Percentiles rank a stretch among this genome's conserved stretches.
phyloP scores from a whole-genome alignment of 2,888 invertebrate species.

The Pheosia tremula region DNA sequence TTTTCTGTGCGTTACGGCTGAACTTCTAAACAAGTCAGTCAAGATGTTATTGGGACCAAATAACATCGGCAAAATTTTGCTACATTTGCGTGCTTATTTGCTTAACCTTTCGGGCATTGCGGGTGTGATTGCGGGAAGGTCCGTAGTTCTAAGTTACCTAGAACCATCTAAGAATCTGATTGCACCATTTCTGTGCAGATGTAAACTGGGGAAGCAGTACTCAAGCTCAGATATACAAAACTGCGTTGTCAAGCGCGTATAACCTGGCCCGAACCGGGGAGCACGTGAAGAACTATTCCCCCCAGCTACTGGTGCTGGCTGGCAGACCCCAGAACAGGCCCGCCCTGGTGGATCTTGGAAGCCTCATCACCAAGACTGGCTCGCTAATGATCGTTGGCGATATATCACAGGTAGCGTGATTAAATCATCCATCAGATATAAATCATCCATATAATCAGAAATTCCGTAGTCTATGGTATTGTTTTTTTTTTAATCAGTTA shows the following conservation, averaged over 20 bases:
- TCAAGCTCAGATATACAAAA: constrained; percentile 98
- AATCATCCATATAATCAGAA: too few species aligned
- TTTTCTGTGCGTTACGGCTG: too few species aligned
- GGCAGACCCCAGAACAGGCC: constrained; percentile 94
- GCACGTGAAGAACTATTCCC: constrained; percentile 99
- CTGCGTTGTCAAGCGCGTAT: constrained; percentile 93
- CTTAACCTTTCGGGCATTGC: too few species aligned
- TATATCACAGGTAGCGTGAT: constrained; percentile 87
- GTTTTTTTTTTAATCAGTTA: too few species aligned
- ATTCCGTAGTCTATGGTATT: not conserved
- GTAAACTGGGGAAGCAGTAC: constrained; percentile 99
- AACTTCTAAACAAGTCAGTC: too few species aligned
- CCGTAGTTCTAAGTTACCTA: too few species aligned
- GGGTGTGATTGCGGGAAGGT: too few species aligned
- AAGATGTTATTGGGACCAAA: too few species aligned
- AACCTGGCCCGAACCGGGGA: constrained; percentile 93
- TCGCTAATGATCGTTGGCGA: constrained; percentile 96
- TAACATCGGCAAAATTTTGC: too few species aligned
- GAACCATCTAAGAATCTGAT: constrained; percentile 9
- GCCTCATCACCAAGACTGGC: constrained; percentile 95
- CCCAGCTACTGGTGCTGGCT: constrained; percentile 93
- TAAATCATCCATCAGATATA: not conserved
- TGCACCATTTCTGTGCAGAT: constrained; percentile 76
- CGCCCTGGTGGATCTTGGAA: constrained; percentile 95
- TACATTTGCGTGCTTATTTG: too few species aligned